Evolutionary conservation across 2,888 invertebrate species (phyloP).

Genomic region (Tetanocera ferruginea): DNA sequence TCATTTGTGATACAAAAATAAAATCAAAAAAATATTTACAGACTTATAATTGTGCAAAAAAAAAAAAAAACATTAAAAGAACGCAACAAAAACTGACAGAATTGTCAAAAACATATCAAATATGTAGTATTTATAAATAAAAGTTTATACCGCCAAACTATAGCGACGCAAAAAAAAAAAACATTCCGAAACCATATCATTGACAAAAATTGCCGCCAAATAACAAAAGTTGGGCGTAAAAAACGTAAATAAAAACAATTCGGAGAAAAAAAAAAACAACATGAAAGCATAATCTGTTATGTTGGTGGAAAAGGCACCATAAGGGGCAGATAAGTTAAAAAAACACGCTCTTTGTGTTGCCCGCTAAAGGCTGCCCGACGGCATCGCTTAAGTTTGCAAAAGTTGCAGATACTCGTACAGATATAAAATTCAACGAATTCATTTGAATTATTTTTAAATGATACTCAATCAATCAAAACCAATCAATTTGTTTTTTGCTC

Average conservation of each 20-base stretch:
- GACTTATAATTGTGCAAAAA: background rate
- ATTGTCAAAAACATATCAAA: constrained; percentile 15
- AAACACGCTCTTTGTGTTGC: too few species aligned
- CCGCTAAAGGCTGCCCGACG: background rate
- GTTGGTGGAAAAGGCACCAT: background rate
- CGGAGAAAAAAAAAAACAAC: background rate
- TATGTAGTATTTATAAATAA: background rate
- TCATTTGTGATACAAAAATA: background rate
- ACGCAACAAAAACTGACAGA: constrained; percentile 18
- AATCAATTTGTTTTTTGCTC: background rate
- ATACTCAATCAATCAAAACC: constrained; percentile 29
- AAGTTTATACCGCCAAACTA: background rate
- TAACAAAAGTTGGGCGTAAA: constrained; percentile 2
- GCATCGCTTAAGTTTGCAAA: background rate
- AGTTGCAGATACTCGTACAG: background rate
- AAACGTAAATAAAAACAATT: background rate
- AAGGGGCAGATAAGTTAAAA: too few species aligned
- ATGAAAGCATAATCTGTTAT: background rate
- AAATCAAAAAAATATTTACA: constrained; percentile 1
- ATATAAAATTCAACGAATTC: constrained; percentile 1
- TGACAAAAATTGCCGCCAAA: constrained; percentile 24
- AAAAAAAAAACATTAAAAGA: background rate
- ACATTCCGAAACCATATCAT: constrained; percentile 13
- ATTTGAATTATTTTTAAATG: constrained; percentile 25
- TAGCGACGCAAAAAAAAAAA: constrained; percentile 9